A percentile compares a stretch with the other conserved stretches of the same genome.
Evolutionary conservation across 92 coral and sea anemone genomes (phyloP).

Genomic region (Plumapathes pennacea): DNA sequence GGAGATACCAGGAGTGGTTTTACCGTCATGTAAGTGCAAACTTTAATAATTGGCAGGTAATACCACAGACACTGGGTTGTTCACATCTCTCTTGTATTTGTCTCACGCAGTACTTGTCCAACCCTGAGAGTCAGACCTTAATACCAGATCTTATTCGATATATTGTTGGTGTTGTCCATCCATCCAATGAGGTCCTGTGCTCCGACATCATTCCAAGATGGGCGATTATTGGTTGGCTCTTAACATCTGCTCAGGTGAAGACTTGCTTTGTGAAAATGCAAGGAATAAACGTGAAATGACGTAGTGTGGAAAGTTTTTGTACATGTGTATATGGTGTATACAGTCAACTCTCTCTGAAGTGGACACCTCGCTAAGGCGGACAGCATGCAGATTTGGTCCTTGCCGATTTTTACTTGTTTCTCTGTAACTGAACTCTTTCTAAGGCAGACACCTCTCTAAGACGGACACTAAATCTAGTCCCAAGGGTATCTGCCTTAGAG

Average conservation of each 20-base stretch:
- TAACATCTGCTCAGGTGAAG: constrained; percentile 82
- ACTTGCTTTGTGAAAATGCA: too few species aligned
- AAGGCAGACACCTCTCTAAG: too few species aligned
- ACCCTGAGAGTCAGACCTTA: constrained; percentile 94
- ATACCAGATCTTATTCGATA: constrained; percentile 92
- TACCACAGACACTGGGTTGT: background rate
- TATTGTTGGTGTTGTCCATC: constrained; percentile 98
- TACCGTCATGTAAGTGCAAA: constrained; percentile 61
- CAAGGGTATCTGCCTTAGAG: too few species aligned
- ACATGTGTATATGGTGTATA: too few species aligned
- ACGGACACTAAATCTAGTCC: too few species aligned
- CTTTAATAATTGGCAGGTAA: background rate
- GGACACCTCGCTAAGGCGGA: too few species aligned
- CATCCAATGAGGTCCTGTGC: constrained; percentile 91
- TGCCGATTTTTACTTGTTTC: too few species aligned
- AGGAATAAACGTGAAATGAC: too few species aligned
- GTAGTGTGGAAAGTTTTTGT: too few species aligned
- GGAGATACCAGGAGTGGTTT: constrained; percentile 97
- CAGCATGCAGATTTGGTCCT: too few species aligned
- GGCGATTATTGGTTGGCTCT: constrained; percentile 99
- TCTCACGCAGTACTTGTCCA: constrained; percentile 74
- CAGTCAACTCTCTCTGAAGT: too few species aligned
- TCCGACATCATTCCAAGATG: constrained; percentile 97
- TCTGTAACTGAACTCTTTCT: too few species aligned
- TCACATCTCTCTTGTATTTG: background rate